Conservation (phyloP, 92 coral and sea anemone species). For the Montipora capitata region DNA sequence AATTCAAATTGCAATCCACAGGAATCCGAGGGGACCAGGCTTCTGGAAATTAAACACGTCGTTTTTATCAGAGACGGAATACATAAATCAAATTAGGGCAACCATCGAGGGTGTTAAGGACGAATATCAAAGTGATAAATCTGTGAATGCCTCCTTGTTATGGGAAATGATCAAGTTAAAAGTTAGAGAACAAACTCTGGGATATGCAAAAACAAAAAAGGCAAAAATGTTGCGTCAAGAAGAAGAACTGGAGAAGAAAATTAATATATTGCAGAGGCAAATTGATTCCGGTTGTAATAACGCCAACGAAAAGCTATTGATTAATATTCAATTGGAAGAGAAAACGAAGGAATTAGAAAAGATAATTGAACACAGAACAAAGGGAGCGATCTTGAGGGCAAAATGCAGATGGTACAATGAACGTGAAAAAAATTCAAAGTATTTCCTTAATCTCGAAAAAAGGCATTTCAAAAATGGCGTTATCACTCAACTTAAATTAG, state of each 20-base stretch:
- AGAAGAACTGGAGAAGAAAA: constrained; percentile 5
- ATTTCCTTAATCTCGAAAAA: no score
- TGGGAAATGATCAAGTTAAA: constrained; percentile 48
- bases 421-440: no score
- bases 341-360: constrained; percentile 26
- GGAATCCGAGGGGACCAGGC: constrained; percentile 59
- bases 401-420: no score
- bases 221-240: constrained; percentile 5
- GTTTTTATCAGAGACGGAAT: constrained; percentile 21
- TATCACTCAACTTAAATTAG: constrained; percentile 34
- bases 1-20: constrained; percentile 4
- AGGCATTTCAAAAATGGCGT: not conserved
- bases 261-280: constrained; percentile 3
- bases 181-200: constrained; percentile 8
- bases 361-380: constrained; percentile 37
- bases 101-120: constrained; percentile 4
- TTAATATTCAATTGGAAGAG: not conserved
- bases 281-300: not conserved
- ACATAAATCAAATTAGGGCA: constrained; percentile 37
- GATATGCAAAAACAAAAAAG: constrained; percentile 32
- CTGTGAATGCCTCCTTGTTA: not conserved
- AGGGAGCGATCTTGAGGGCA: constrained; percentile 36
- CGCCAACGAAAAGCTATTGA: not conserved
- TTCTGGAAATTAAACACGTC: not conserved
- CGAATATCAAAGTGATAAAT: constrained; percentile 8